Evolutionary conservation across 92 coral and sea anemone species (phyloP).

Genomic region (Parazoanthus darwini): DNA sequence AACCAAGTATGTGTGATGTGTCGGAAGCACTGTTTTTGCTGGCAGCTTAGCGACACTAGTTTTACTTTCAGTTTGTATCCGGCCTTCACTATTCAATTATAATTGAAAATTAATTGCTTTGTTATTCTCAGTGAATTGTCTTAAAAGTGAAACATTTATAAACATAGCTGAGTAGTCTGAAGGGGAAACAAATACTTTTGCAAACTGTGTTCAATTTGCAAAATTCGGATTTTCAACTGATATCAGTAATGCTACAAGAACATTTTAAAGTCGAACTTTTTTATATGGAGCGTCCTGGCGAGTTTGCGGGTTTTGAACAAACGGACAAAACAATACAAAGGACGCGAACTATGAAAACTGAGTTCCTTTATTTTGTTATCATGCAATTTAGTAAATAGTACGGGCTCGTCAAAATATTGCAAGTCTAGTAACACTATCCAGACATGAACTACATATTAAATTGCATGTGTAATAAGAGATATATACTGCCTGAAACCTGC

Average conservation of each 20-base stretch:
- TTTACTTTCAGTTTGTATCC: not conserved
- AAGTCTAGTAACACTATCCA: no score
- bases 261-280: not conserved
- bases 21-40: not conserved
- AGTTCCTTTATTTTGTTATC: constrained; percentile 27
- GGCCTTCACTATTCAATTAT: no score
- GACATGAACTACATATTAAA: no score
- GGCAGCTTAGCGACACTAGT: not conserved
- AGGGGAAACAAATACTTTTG: constrained; percentile 8
- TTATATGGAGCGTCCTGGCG: not conserved
- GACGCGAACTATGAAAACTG: not conserved
- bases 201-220: constrained; percentile 1
- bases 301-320: constrained; percentile 21
- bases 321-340: constrained; percentile 4
- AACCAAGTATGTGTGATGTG: not conserved
- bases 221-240: constrained; percentile 15
- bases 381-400: not conserved
- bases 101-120: not conserved
- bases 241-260: not conserved
- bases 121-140: not conserved
- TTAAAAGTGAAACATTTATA: not conserved
- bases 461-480: no score
- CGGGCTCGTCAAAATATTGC: no score
- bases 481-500: no score
- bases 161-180: not conserved